Conservation (phyloP, 2,797 vertebrate species). For the Sebastiscus albofasciatus region DNA sequence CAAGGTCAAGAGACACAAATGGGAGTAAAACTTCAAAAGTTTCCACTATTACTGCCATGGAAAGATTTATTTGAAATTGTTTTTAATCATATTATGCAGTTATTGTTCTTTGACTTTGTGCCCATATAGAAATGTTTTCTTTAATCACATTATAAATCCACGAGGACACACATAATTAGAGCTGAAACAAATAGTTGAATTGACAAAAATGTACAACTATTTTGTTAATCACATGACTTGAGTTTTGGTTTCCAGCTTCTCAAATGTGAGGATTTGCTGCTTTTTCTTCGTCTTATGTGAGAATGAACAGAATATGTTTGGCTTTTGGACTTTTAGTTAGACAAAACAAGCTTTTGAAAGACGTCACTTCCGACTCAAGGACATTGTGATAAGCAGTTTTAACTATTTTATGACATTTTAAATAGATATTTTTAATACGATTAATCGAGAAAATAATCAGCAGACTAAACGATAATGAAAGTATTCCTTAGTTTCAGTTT, state of each 20-base stretch:
- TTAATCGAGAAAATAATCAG: not conserved
- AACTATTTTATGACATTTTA: not conserved
- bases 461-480: not conserved
- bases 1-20: conserved; percentile 18
- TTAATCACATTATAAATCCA: not conserved
- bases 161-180: not conserved
- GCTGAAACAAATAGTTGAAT: not conserved
- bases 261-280: not conserved
- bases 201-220: not conserved
- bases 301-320: not conserved
- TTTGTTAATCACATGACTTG: not conserved
- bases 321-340: not conserved
- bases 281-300: not conserved
- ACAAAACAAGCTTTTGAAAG: not conserved
- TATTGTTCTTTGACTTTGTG: not conserved
- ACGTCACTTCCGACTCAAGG: not conserved
- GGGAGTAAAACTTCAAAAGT: not conserved
- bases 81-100: not conserved
- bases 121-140: not conserved
- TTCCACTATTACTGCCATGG: not conserved
- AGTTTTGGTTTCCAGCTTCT: not conserved
- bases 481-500: not conserved
- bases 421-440: not conserved
- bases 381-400: not conserved
- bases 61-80: not conserved